Evolutionary conservation across 2,888 invertebrate species (phyloP).

Genomic region (Pollenia griseotomentosa): DNA sequence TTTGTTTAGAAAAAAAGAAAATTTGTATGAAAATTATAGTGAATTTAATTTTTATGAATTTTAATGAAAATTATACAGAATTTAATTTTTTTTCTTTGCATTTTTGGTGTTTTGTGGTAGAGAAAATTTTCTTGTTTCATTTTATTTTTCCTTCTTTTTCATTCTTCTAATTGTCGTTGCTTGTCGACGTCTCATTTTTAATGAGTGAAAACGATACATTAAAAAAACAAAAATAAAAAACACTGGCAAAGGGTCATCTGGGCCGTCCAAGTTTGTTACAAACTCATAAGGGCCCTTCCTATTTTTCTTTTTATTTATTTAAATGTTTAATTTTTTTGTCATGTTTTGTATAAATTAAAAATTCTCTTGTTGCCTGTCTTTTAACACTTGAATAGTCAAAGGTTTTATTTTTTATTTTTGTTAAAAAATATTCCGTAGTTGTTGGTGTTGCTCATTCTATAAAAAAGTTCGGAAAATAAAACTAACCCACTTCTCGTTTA

Average conservation of each 20-base stretch:
- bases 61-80: conserved; percentile 8
- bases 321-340: background rate
- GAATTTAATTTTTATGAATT: conserved; percentile 24
- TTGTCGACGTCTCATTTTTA: conserved; percentile 65
- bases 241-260: conserved; percentile 44
- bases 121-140: conserved; percentile 65
- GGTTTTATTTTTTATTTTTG: background rate
- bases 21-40: conserved; percentile 26
- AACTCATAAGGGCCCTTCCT: background rate
- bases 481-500: conserved; percentile 45
- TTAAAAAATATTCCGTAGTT: too few relatives aligned
- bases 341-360: conserved; percentile 15
- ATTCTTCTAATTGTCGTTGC: conserved; percentile 54
- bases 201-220: conserved; percentile 59
- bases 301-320: background rate
- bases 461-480: conserved; percentile 10
- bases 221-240: conserved; percentile 14
- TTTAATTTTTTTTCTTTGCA: conserved; percentile 32
- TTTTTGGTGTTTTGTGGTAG: conserved; percentile 68
- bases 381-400: background rate
- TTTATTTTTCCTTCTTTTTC: conserved; percentile 33
- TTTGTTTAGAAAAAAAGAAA: conserved; percentile 26
- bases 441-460: background rate
- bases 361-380: background rate
- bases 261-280: conserved; percentile 25